Evolutionary conservation across 2,797 vertebrate genomes (phyloP).

Genomic region (Serranus cabrilla): DNA sequence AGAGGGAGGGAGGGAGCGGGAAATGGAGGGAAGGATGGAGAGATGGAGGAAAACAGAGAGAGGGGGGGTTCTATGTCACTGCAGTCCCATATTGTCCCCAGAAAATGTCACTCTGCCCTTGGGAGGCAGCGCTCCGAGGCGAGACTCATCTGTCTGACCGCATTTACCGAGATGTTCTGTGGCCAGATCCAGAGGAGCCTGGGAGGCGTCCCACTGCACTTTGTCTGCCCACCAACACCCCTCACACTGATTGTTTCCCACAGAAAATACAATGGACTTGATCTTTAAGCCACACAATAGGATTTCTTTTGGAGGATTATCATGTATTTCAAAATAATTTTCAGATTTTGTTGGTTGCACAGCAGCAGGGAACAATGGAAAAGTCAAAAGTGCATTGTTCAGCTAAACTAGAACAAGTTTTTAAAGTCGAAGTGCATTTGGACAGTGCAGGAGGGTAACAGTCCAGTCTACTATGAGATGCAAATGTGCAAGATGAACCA

Average conservation of each 20-base stretch:
- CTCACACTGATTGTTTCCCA: slow-evolving; percentile 49
- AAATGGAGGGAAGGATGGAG: slow-evolving; percentile 28
- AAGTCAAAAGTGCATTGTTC: neutral
- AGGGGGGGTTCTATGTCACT: slow-evolving; percentile 70
- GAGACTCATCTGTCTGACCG: slow-evolving; percentile 82
- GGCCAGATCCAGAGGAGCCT: slow-evolving; percentile 76
- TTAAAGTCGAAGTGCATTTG: neutral
- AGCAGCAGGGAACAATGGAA: neutral
- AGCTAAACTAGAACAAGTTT: neutral
- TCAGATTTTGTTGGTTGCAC: neutral
- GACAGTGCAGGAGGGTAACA: too few species aligned
- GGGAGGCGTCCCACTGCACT: slow-evolving; percentile 70
- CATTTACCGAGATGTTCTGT: slow-evolving; percentile 82
- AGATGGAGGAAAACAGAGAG: slow-evolving; percentile 30
- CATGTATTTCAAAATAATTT: slow-evolving; percentile 19
- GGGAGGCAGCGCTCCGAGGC: slow-evolving; percentile 78
- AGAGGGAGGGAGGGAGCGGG: neutral
- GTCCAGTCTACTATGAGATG: too few species aligned
- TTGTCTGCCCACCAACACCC: slow-evolving; percentile 76
- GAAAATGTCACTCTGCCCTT: slow-evolving; percentile 86
- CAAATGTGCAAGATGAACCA: too few species aligned
- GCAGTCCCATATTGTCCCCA: slow-evolving; percentile 81
- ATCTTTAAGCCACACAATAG: slow-evolving; percentile 38
- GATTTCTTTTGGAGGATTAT: slow-evolving; percentile 19
- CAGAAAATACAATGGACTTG: slow-evolving; percentile 37